Conservation (phyloP, 35 echinoderm and acorn worm genomes). For the Chiridota heheva region DNA sequence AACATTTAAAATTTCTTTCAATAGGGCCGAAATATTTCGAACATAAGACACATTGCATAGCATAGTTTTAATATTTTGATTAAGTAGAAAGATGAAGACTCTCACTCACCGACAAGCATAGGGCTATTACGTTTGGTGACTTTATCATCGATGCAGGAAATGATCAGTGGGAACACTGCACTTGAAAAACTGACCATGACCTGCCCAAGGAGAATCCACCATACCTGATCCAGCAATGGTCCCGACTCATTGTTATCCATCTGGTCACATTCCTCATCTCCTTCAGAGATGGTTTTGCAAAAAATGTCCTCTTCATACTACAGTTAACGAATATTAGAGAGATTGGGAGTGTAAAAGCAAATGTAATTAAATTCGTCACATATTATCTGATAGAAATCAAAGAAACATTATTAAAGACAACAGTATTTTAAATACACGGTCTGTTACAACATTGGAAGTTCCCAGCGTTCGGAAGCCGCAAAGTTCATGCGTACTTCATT, state of each 20-base stretch:
- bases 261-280: constrained; percentile 30
- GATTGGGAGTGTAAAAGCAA: no score
- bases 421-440: no score
- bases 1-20: neutral
- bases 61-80: no score
- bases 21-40: neutral
- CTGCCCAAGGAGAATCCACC: constrained; percentile 68
- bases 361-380: no score
- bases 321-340: neutral
- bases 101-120: constrained; percentile 63
- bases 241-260: constrained; percentile 32
- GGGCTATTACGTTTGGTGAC: constrained; percentile 53
- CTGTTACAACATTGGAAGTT: no score
- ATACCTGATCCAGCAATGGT: constrained; percentile 39
- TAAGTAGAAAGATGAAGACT: no score
- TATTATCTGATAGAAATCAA: no score
- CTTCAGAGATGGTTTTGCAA: neutral
- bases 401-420: no score
- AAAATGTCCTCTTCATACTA: neutral
- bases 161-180: constrained; percentile 53
- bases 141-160: constrained; percentile 78
- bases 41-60: neutral
- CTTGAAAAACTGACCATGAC: constrained; percentile 48
- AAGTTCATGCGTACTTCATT: no score
- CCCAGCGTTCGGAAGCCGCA: no score